Base-by-base conservation (phyloP, 92 coral and sea anemone species). In the Muricea muricata region DNA sequence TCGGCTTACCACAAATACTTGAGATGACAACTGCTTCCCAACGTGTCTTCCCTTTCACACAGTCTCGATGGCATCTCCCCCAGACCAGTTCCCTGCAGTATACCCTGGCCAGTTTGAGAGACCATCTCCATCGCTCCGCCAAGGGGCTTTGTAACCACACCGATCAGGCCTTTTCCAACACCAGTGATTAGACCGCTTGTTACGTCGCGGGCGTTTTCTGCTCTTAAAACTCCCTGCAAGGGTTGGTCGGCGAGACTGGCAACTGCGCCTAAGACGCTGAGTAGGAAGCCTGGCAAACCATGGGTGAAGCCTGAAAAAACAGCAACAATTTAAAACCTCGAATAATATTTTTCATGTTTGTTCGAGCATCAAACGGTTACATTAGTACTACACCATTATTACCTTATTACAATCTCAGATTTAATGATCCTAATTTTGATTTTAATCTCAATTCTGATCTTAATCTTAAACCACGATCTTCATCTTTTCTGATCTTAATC, bases 61-160 rank as follows among this genome's bases (percentile, higher is more conserved):
- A 93, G 65, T 60, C 99, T 73, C 58, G 65, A 65, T 14, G 99
- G 99, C 66, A 92, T 78, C 48, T 90, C 90, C 40, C 95, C 94
- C 56, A 93, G 81, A 25, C 99, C 99, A 61, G 98, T 89, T 0
- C 97, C 99, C 84, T 92, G 94, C 15, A 96, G 81, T 46, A 96
- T 96, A 39, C 99, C 98, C 79, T 90, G 99, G 7, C 99, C 99
- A 0, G 99, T 94, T 88, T 93, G 99, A 1, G 97, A 92, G 78
- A 96, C 97, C 25, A 96, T 91, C 79, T 96, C 99, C 99, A 96
- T 96, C 47, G 99, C 99, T 13, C 99, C 99, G 7, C 99, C 99
- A 29, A 96, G 85, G 14, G 99, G 99, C 84, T 96, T 96, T 83
- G 99, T 92, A 65, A 96, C 98, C 39, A 92, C 97, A 46, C 99